A percentile compares a stretch with the other conserved stretches of the same genome.
Conservation (phyloP, 92 coral and sea anemone species). For the Umimayanthus kanabou region DNA sequence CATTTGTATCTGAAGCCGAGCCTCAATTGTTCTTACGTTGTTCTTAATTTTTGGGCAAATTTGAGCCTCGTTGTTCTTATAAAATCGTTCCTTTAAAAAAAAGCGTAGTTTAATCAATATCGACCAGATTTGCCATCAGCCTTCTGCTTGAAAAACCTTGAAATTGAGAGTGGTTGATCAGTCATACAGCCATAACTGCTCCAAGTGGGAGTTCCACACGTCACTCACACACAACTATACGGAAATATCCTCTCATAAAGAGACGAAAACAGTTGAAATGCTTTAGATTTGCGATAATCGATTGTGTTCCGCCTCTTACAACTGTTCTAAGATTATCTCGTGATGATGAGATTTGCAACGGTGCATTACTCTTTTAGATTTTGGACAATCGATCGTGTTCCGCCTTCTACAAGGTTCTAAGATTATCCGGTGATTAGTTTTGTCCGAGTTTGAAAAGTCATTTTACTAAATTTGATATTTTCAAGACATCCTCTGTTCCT, state of each 20-base stretch:
- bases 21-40: no score
- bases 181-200: background rate
- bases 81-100: no score
- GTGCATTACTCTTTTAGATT: background rate
- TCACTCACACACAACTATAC: background rate
- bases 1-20: no score
- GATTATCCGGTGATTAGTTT: background rate
- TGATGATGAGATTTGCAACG: conserved; percentile 3
- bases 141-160: background rate
- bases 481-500: conserved; percentile 13
- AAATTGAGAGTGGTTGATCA: background rate
- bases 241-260: background rate
- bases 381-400: conserved; percentile 14
- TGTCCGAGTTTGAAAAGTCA: background rate
- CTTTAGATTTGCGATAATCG: background rate
- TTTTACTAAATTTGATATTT: background rate
- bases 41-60: no score
- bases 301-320: conserved; percentile 7
- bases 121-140: background rate
- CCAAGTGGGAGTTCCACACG: background rate
- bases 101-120: no score
- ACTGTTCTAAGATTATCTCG: background rate
- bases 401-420: background rate
- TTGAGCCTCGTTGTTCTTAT: no score
- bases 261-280: background rate